Conservation (phyloP, 2,888 invertebrate genomes). For the Drosophila testacea region DNA sequence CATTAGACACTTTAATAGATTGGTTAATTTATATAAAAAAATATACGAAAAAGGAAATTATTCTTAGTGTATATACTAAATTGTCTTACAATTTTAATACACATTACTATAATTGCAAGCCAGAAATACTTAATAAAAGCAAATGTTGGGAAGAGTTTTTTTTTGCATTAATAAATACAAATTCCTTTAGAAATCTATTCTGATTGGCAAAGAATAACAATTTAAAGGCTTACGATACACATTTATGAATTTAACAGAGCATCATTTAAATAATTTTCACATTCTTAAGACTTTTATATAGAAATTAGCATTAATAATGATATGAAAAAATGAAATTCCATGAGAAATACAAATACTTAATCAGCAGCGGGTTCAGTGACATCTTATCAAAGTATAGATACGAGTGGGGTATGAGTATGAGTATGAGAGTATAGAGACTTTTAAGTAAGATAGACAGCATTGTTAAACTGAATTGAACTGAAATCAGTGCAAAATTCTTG, state of each 20-base stretch:
- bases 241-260: slow-evolving; percentile 20
- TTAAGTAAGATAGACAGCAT: slow-evolving; percentile 31
- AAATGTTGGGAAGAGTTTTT: too few relatives aligned
- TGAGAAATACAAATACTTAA: slow-evolving; percentile 20
- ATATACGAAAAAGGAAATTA: too few relatives aligned
- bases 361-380: slow-evolving; percentile 65
- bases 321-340: slow-evolving; percentile 17
- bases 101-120: too few relatives aligned
- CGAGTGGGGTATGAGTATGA: neutral
- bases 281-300: slow-evolving; percentile 48
- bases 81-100: too few relatives aligned
- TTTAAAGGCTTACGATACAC: neutral
- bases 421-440: slow-evolving; percentile 2
- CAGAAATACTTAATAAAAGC: too few relatives aligned
- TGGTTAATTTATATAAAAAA: too few relatives aligned
- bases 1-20: too few relatives aligned
- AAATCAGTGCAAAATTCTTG: slow-evolving; percentile 67
- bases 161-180: neutral
- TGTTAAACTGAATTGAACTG: slow-evolving; percentile 29
- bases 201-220: slow-evolving; percentile 1
- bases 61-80: too few relatives aligned
- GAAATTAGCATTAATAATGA: slow-evolving; percentile 63
- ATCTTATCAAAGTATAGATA: slow-evolving; percentile 55
- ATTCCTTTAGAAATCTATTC: neutral
- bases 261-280: slow-evolving; percentile 67